Percentiles rank a stretch among this genome's conserved stretches.
Evolutionary conservation across 2,113 vertebrate species (phyloP).

Genomic region (Cheilinus undulatus): DNA sequence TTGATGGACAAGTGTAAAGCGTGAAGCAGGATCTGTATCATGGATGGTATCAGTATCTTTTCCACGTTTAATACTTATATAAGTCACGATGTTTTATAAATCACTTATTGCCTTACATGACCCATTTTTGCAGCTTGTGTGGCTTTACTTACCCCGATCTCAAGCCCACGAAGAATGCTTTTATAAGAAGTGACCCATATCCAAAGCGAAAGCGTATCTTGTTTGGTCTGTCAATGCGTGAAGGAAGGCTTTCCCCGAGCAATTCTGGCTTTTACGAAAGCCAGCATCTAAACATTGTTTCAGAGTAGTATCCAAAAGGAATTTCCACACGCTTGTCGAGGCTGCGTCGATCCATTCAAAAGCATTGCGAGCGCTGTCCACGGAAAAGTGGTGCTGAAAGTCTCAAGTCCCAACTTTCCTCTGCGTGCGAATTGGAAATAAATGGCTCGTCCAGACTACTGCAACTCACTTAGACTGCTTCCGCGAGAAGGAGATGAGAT

Average conservation of each 20-base stretch:
- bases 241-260: constrained; percentile 5
- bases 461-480: constrained; percentile 6
- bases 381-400: constrained; percentile 74
- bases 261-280: neutral
- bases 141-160: constrained; percentile 70
- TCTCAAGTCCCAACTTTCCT: constrained; percentile 76
- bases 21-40: neutral
- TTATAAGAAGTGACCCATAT: constrained; percentile 68
- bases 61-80: neutral
- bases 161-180: constrained; percentile 45
- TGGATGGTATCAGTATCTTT: neutral
- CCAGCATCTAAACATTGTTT: constrained; percentile 45
- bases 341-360: constrained; percentile 52
- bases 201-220: constrained; percentile 44
- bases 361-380: constrained; percentile 66
- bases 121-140: constrained; percentile 32
- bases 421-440: constrained; percentile 24
- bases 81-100: constrained; percentile 37
- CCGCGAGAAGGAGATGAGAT: constrained; percentile 28
- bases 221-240: constrained; percentile 5
- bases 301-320: constrained; percentile 67
- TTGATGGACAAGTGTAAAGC: neutral
- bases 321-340: constrained; percentile 48
- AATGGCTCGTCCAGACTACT: constrained; percentile 20
- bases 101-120: constrained; percentile 16